A percentile compares a stretch with the other conserved stretches of the same genome.
Evolutionary conservation across 2,888 invertebrate species (phyloP).

Genomic region (Auanema sp.): DNA sequence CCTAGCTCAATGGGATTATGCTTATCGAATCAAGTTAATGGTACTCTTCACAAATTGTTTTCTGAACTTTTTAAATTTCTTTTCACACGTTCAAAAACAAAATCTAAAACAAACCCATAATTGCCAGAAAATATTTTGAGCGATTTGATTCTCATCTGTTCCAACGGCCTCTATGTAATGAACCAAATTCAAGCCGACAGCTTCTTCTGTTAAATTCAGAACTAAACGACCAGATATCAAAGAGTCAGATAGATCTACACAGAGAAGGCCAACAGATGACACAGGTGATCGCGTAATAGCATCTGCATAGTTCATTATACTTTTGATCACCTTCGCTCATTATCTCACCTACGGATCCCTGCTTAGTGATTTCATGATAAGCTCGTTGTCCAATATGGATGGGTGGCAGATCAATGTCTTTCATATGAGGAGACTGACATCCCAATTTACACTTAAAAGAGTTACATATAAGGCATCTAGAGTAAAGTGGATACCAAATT

Average conservation of each 20-base stretch:
- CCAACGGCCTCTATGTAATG: conserved; percentile 19
- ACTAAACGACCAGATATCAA: conserved; percentile 13
- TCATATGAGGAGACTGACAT: conserved; percentile 40
- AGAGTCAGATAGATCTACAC: conserved; percentile 13
- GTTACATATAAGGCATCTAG: not conserved
- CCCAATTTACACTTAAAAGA: conserved; percentile 45
- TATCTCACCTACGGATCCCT: conserved; percentile 23
- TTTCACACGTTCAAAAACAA: no score
- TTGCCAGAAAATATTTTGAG: conserved; percentile 16
- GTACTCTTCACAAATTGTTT: no score
- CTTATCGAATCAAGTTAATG: no score
- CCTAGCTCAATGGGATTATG: no score
- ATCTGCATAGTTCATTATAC: conserved; percentile 7
- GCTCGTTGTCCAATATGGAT: conserved; percentile 37
- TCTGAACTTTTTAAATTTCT: no score
- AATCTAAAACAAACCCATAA: conserved; percentile 13
- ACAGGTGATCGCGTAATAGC: conserved; percentile 11
- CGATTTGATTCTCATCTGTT: conserved; percentile 13
- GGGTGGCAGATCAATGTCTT: conserved; percentile 38
- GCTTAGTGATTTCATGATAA: conserved; percentile 27
- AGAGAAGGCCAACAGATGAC: conserved; percentile 8
- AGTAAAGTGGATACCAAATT: conserved; percentile 26
- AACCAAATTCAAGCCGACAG: conserved; percentile 9
- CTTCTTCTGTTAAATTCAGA: conserved; percentile 6
- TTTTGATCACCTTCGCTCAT: not conserved